Conservation (phyloP, 2,888 invertebrate species). For the Metallyticus violacea region DNA sequence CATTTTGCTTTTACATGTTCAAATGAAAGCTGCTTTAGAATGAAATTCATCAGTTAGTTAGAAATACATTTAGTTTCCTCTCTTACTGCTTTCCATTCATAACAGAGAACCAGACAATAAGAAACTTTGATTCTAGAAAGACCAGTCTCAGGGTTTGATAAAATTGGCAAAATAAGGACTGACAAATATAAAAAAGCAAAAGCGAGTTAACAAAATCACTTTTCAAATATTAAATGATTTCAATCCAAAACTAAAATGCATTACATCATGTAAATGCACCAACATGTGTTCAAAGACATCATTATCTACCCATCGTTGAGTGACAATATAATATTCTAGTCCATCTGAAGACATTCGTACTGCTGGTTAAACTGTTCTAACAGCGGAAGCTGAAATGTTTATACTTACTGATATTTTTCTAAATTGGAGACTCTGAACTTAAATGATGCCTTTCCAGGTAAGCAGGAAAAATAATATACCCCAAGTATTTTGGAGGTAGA, state of each 20-base stretch:
- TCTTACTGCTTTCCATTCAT: background rate
- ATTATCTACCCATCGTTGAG: background rate
- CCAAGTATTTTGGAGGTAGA: background rate
- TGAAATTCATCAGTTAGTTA: background rate
- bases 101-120: background rate
- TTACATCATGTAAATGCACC: background rate
- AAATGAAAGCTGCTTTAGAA: background rate
- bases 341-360: background rate
- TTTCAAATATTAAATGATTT: background rate
- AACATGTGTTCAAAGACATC: background rate
- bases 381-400: background rate
- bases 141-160: background rate
- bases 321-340: background rate
- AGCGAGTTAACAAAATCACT: too few relatives aligned
- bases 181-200: background rate
- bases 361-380: background rate
- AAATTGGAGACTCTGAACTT: background rate
- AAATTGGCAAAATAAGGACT: background rate
- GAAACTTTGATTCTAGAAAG: background rate
- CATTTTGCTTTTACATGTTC: background rate
- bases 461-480: background rate
- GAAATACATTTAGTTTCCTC: background rate
- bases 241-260: background rate
- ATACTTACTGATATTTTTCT: background rate
- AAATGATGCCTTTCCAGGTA: too few relatives aligned